These are phyloP conservation scores for Staurois parvus DNA, from an alignment of 2,797 vertebrate species.

Conservation along the genomic window DNA sequence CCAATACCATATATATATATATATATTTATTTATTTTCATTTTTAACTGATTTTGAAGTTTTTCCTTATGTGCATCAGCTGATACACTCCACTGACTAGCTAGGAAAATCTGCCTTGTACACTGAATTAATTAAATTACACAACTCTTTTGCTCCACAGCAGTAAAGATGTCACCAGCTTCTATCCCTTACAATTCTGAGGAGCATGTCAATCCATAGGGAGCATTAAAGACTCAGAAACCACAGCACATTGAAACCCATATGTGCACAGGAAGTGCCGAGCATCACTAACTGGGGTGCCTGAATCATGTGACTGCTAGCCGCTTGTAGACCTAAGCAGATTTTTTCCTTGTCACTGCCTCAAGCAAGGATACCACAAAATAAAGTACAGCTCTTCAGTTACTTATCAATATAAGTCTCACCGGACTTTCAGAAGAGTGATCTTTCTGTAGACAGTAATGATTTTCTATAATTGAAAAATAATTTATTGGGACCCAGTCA, in stretches of 20 bases:
- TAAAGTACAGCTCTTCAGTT: background rate
- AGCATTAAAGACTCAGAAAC: background rate
- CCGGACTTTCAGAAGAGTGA: background rate
- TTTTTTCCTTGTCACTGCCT: background rate
- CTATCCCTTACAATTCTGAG: no score
- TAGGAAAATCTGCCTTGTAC: no score
- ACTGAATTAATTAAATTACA: no score
- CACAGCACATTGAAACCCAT: background rate
- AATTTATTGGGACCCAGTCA: no score
- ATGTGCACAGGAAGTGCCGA: conserved; percentile 4
- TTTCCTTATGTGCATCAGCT: background rate
- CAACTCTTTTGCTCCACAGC: no score
- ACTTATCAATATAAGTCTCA: background rate
- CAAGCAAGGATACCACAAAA: background rate
- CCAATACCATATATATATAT: no score
- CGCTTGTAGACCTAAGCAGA: background rate
- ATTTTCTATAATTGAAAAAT: no score
- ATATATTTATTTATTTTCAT: background rate
- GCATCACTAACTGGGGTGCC: background rate
- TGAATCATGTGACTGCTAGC: conserved; percentile 11
- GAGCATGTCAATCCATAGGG: no score
- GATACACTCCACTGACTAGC: background rate
- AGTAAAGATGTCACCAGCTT: no score
- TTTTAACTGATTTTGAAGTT: no score
- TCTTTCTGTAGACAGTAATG: no score